phyloP scores from a whole-genome alignment of 2,113 vertebrate genomes.

The Cyphomyrus plagiostoma region DNA sequence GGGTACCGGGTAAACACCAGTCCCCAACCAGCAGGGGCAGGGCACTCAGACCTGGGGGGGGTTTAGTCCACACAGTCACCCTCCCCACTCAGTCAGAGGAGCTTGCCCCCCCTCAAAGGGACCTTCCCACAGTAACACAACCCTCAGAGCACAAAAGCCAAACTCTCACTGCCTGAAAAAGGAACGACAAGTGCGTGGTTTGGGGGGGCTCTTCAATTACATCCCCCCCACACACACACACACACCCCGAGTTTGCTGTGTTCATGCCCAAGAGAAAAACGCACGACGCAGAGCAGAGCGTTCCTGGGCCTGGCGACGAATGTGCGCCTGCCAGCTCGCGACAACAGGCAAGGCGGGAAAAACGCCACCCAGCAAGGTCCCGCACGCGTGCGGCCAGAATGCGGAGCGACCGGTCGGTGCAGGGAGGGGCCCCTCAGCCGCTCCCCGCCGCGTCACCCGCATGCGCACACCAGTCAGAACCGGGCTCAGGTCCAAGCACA shows the following conservation, averaged over 20 bases:
- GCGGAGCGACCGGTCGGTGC: not conserved
- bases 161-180: not conserved
- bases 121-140: not conserved
- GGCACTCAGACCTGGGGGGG: not conserved
- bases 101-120: not conserved
- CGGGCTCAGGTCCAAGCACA: not conserved
- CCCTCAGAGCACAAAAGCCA: not conserved
- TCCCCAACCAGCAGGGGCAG: not conserved
- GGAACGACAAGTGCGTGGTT: not conserved
- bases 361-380: not conserved
- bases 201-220: not conserved
- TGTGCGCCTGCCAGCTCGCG: not conserved
- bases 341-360: not conserved
- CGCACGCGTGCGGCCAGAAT: not conserved
- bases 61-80: not conserved
- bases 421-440: not conserved
- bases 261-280: too few relatives aligned
- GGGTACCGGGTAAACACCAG: not conserved
- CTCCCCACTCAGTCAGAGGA: not conserved
- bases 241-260: too few relatives aligned
- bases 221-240: not conserved
- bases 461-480: not conserved
- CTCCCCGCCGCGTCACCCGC: not conserved
- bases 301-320: not conserved
- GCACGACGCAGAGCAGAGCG: not conserved